These are phyloP conservation scores for Plagiodera versicolora DNA, from an alignment of 2,888 invertebrate genomes.

Conservation along the genomic window DNA sequence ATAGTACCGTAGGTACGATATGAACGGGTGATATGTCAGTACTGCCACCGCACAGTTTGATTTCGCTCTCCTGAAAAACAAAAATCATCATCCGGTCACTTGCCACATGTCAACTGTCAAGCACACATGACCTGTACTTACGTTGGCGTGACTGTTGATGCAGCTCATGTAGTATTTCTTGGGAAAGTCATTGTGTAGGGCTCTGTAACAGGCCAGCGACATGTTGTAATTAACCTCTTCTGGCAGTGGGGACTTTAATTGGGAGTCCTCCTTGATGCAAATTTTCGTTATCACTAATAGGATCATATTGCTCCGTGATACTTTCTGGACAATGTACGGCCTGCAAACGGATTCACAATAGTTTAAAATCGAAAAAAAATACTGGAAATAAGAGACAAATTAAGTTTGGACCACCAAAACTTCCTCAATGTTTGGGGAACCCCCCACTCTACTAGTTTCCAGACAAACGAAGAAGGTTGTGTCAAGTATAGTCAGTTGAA, in stretches of 20 bases:
- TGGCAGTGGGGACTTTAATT: slow-evolving; percentile 44
- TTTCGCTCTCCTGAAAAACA: slow-evolving; percentile 64
- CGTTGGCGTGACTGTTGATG: slow-evolving; percentile 75
- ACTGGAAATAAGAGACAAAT: no score
- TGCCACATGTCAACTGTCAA: no score
- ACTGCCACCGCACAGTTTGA: slow-evolving; percentile 66
- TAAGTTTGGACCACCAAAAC: no score
- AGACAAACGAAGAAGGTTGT: no score
- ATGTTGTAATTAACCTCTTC: slow-evolving; percentile 54
- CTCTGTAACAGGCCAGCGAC: slow-evolving; percentile 52
- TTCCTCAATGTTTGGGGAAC: no score
- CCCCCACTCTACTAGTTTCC: no score
- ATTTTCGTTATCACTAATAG: slow-evolving; percentile 73
- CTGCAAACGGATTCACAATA: no score
- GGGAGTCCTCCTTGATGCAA: slow-evolving; percentile 56
- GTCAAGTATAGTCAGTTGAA: no score
- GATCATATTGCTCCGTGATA: slow-evolving; percentile 79
- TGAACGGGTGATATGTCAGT: slow-evolving; percentile 36
- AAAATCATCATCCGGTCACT: no score
- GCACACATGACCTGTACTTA: slow-evolving; percentile 53
- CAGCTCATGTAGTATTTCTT: slow-evolving; percentile 73
- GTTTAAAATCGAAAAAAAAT: no score
- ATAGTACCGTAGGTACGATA: slow-evolving; percentile 20
- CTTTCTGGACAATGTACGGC: slow-evolving; percentile 75
- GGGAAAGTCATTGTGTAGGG: slow-evolving; percentile 58